Evolutionary conservation across 1,140 invertebrate species (phyloP), one percentile per base, ranked within the genome.

Genomic region (Maconellicoccus hirsutus): DNA sequence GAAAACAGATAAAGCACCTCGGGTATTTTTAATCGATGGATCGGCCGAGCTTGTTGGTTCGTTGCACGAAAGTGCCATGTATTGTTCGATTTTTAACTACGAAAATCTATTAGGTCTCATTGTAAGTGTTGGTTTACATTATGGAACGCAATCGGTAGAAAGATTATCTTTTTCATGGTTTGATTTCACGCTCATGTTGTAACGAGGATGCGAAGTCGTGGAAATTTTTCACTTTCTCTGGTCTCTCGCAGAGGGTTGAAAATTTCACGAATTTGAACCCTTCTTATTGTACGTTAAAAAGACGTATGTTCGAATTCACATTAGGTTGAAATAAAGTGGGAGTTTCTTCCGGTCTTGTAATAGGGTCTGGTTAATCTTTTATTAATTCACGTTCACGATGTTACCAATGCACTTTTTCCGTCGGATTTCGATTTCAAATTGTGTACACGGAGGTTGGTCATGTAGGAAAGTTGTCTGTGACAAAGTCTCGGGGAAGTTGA

Each of bases 381-480:
- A 52, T 52, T 52, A 52, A 52, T 52, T 52, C 42, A 52, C 42
- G 42, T 52, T 52, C 42, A 52, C 42, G n/a, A 52, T 52, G 42
- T 52, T 52, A 52, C 42, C 42, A 52, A 14, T 52, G 12, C n/a
- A 8, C n/a, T 19, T 14, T 16, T 16, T 52, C 42, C n/a, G n/a
- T 52, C 4, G 4, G 29, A 33, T 33, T n/a, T n/a, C n/a, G n/a
- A n/a, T n/a, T n/a, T n/a, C n/a, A n/a, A n/a, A n/a, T 33, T 16
- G 42, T 52, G 42, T 16, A 16, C n/a, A 52, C 16, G 42, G n/a
- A 52, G 42, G 42, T 14, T 52, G 42, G 42, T 52, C 42, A 52
- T 52, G 16, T n/a, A 52, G 12, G 10, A 52, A 16, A 52, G 42
- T 52, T 52, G 42, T 52, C 42, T 52, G 42, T 52, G 42, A 52